A percentile compares a stretch with the other conserved stretches of the same genome.
Conservation (phyloP, 2,797 vertebrate species). For the Oreochromis grahami region DNA sequence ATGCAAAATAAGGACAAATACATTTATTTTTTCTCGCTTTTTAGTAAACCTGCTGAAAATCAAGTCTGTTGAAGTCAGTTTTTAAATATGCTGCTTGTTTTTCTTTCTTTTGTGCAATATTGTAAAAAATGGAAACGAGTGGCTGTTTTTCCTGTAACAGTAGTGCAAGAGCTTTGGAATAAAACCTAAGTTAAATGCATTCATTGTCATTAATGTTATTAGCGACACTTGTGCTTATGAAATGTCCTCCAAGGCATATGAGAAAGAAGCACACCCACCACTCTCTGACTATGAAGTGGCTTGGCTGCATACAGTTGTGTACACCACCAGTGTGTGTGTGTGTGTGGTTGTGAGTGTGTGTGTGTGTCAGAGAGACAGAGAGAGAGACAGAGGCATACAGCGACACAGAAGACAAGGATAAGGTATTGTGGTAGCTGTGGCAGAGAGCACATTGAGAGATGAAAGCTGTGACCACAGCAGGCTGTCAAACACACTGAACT, state of each 20-base stretch:
- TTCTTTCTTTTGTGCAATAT: neutral
- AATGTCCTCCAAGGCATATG: neutral
- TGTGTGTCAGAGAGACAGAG: neutral
- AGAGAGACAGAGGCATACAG: neutral
- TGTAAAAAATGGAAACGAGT: neutral
- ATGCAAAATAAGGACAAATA: neutral
- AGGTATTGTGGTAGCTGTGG: conserved; percentile 51
- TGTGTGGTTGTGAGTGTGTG: neutral
- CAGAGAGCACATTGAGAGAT: conserved; percentile 15
- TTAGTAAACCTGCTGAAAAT: neutral
- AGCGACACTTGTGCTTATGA: neutral
- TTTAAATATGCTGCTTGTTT: neutral
- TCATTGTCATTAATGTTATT: neutral
- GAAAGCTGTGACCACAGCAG: conserved; percentile 38
- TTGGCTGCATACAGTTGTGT: neutral
- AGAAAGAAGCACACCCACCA: neutral
- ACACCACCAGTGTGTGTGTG: neutral
- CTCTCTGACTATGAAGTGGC: conserved; percentile 23
- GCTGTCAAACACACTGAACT: neutral
- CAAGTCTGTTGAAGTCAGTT: neutral
- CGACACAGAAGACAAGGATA: neutral
- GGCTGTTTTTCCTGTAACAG: neutral
- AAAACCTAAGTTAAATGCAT: neutral
- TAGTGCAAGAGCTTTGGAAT: neutral
- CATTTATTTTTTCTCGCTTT: neutral